A percentile compares a stretch with the other conserved stretches of the same genome.
These are phyloP conservation scores for Hypolimnas misippus DNA, from an alignment of 2,888 invertebrate species.

Conservation along the genomic window DNA sequence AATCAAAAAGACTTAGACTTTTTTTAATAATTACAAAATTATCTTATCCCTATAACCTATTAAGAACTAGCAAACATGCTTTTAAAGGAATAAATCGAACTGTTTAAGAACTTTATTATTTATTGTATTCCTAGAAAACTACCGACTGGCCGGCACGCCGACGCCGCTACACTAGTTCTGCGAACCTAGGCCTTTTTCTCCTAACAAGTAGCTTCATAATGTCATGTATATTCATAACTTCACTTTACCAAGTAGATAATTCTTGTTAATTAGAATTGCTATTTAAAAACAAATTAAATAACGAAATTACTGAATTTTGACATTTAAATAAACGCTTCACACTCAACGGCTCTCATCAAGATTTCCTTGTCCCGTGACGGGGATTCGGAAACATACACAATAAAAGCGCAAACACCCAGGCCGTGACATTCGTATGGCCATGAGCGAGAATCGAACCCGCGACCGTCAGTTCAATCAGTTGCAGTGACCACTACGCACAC, in stretches of 20 bases:
- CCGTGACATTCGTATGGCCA: too few species aligned
- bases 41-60: not conserved
- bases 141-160: slow-evolving; percentile 55
- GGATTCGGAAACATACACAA: too few species aligned
- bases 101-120: slow-evolving; percentile 50
- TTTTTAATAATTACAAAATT: not conserved
- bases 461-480: too few species aligned
- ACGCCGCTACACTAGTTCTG: slow-evolving; percentile 74
- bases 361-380: too few species aligned
- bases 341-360: too few species aligned
- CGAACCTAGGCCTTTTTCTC: slow-evolving; percentile 71
- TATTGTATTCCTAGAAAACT: slow-evolving; percentile 66
- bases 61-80: not conserved
- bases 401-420: too few species aligned
- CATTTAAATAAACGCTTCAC: not conserved
- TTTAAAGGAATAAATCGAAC: not conserved
- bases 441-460: too few species aligned
- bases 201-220: slow-evolving; percentile 63
- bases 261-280: not conserved
- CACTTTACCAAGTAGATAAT: not conserved
- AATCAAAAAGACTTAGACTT: too few species aligned
- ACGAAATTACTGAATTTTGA: not conserved
- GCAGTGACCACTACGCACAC: too few species aligned
- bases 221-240: slow-evolving; percentile 70
- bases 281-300: not conserved